Percentiles rank a stretch among this genome's conserved stretches.
These are phyloP conservation scores for Heliconius charithonia DNA, from an alignment of 2,888 invertebrate species.

Conservation along the genomic window DNA sequence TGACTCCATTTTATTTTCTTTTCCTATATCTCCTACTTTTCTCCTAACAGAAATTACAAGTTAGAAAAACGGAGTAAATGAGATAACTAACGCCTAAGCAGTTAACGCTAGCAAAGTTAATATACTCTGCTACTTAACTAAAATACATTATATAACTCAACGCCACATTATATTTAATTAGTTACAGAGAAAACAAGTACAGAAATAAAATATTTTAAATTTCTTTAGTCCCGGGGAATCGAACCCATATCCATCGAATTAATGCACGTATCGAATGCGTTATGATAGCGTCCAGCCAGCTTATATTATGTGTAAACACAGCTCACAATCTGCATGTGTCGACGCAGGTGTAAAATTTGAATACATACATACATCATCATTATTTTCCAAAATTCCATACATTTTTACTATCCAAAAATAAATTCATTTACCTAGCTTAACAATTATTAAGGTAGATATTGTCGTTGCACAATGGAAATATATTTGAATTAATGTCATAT, in stretches of 20 bases:
- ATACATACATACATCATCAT: background rate
- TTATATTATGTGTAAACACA: background rate
- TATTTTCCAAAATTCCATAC: conserved; percentile 12
- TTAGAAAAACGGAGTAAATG: no score
- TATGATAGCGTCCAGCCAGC: background rate
- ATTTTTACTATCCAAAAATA: background rate
- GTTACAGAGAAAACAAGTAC: background rate
- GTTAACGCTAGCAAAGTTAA: no score
- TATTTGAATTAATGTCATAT: background rate
- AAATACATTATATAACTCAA: no score
- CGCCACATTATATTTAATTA: no score
- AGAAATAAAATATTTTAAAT: background rate
- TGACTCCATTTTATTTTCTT: no score
- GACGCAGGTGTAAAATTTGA: background rate
- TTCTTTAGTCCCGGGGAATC: background rate
- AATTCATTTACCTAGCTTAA: background rate
- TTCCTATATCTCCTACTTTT: no score
- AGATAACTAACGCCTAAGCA: no score
- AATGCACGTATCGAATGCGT: background rate
- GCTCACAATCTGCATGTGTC: background rate
- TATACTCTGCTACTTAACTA: no score
- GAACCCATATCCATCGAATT: background rate
- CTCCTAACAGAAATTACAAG: no score
- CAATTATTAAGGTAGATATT: background rate
- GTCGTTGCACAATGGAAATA: background rate